A percentile compares a stretch with the other conserved stretches of the same genome.
These are phyloP conservation scores for Lasioglossum vierecki DNA, from an alignment of 2,888 invertebrate species.

Conservation along the genomic window DNA sequence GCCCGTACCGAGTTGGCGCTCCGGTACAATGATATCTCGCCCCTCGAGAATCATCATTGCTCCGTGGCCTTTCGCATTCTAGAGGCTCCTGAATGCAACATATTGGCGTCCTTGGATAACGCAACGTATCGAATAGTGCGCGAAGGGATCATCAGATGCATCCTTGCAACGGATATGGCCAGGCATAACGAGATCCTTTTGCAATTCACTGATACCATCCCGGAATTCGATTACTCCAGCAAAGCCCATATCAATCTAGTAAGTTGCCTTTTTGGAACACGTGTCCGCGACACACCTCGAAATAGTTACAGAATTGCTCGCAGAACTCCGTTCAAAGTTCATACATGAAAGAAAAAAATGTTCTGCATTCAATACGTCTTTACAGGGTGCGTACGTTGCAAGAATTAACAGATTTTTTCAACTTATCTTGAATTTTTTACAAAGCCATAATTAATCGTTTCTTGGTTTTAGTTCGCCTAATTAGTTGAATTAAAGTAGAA, in stretches of 20 bases:
- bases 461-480: background rate
- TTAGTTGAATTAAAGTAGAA: too few relatives aligned
- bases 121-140: conserved; percentile 88
- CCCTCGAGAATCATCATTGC: conserved; percentile 94
- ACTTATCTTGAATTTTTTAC: background rate
- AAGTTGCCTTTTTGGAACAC: conserved; percentile 67
- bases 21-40: conserved; percentile 94
- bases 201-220: conserved; percentile 88
- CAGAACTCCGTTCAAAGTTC: background rate
- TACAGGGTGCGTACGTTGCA: background rate
- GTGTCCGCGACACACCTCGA: background rate
- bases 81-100: conserved; percentile 92
- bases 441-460: background rate
- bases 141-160: conserved; percentile 92
- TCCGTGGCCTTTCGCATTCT: conserved; percentile 93
- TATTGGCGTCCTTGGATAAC: conserved; percentile 88
- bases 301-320: background rate
- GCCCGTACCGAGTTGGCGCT: conserved; percentile 93
- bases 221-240: conserved; percentile 88
- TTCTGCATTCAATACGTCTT: too few relatives aligned
- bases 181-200: conserved; percentile 91
- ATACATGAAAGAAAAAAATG: too few relatives aligned
- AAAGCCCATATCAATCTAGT: conserved; percentile 90
- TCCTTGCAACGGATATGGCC: conserved; percentile 92
- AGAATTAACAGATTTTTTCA: background rate